These are phyloP conservation scores for Dicrurus megarhynchus DNA, from an alignment of 2,113 vertebrate genomes.

Conservation along the genomic window DNA sequence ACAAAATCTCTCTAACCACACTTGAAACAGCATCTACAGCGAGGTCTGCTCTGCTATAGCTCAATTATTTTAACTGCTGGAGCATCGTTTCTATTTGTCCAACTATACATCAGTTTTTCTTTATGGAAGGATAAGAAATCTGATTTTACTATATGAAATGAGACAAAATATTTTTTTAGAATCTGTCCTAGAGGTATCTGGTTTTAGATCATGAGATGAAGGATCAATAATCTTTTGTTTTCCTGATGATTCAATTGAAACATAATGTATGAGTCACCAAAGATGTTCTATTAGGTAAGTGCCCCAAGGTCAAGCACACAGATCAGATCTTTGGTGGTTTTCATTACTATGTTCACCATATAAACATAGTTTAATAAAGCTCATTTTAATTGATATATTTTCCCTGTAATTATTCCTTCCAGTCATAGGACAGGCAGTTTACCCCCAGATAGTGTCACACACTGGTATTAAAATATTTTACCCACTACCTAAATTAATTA, in stretches of 20 bases:
- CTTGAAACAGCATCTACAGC: neutral
- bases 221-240: constrained; percentile 27
- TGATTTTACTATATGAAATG: neutral
- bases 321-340: neutral
- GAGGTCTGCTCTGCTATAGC: neutral
- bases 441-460: constrained; percentile 4
- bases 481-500: constrained; percentile 63
- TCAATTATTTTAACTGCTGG: neutral
- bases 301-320: neutral
- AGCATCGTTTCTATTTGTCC: neutral
- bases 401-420: constrained; percentile 24
- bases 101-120: neutral
- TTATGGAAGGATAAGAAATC: neutral
- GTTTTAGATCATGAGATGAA: neutral
- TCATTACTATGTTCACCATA: neutral
- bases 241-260: constrained; percentile 30
- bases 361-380: constrained; percentile 25
- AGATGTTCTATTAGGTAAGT: constrained; percentile 3
- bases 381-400: constrained; percentile 50
- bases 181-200: neutral
- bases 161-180: neutral
- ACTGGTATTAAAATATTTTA: constrained; percentile 37
- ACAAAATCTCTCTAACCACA: neutral
- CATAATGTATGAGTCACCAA: constrained; percentile 31
- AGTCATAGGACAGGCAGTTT: constrained; percentile 27